phyloP scores from a whole-genome alignment of 2,888 invertebrate species.

The Spisula subtruncata region DNA sequence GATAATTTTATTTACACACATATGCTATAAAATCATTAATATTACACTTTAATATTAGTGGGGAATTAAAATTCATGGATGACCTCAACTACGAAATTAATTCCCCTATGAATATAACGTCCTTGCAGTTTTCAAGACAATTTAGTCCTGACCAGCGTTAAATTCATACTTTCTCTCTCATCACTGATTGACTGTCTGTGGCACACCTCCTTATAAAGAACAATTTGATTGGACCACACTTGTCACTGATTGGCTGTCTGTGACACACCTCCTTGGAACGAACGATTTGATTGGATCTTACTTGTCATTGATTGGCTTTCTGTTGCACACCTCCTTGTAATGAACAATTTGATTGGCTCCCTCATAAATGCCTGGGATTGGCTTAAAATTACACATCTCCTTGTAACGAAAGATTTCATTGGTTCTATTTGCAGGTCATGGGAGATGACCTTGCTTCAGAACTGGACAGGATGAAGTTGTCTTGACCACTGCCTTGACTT shows the following conservation, averaged over 20 bases:
- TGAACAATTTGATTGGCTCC: no score
- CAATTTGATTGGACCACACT: constrained; percentile 45
- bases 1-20: no score
- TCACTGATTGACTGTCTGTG: not conserved
- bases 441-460: constrained; percentile 77
- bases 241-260: not conserved
- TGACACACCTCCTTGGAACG: not conserved
- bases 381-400: not conserved
- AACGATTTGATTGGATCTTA: constrained; percentile 47
- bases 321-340: no score
- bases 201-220: not conserved
- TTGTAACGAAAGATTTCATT: constrained; percentile 25
- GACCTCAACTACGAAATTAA: no score
- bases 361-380: not conserved
- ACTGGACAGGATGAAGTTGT: constrained; percentile 77
- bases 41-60: no score
- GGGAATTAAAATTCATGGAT: no score
- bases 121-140: constrained; percentile 3
- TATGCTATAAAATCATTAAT: no score
- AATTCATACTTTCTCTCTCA: not conserved
- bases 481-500: constrained; percentile 64
- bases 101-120: no score
- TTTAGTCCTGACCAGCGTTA: not conserved
- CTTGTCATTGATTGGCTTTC: no score
- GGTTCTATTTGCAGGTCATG: constrained; percentile 74